Base-by-base conservation (phyloP, 2,888 invertebrate genomes). In the Brachypterus glaber region DNA sequence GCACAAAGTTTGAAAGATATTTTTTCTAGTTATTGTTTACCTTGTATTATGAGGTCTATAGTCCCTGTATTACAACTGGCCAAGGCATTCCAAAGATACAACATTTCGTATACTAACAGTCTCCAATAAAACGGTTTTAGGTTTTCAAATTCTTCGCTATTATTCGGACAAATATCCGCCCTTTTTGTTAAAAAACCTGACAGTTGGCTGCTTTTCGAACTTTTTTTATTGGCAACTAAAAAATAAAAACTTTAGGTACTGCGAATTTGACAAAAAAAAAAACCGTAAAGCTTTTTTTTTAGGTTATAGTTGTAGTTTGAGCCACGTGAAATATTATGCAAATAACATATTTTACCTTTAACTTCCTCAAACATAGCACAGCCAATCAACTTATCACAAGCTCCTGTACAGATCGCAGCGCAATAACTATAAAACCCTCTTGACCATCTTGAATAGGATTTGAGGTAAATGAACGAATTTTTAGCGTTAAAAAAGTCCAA, bases 71-170 rank as follows among this genome's bases (percentile, higher is more conserved):
- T 71, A 59, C 70, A 78, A 45, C 69, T 76, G 15, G 77, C 71
- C 47, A 81, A 58, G 8, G 78, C 73, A 52, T 78, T 79, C 80
- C 81, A 81, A 31, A 81, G 60, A 52, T 77, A 81, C 21, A 82
- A 64, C 57, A 80, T 65, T 59, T 82, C 81, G 51, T 76, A 74
- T 13, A 73, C 68, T 33, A 78, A 64, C 38, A 80, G 58, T 44
- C 69, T 70, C 62, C 76, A 79, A 54, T 71, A 72, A 4, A 58
- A 41, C 3, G 46, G 25, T n/a, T 50, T 46, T 18, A 54, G 50
- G 18, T 47, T 48, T 11, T 49, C 44, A 4, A 56, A 43, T 3
- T 47, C 39, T n/a, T 56, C 49, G 7, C 55, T 50, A 40, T 50
- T 55, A 39, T 39, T 47, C 26, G 57, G 62, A 46, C 52, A 63